phyloP scores from a whole-genome alignment of 1,140 invertebrate species.

The Danaus melanippus region DNA sequence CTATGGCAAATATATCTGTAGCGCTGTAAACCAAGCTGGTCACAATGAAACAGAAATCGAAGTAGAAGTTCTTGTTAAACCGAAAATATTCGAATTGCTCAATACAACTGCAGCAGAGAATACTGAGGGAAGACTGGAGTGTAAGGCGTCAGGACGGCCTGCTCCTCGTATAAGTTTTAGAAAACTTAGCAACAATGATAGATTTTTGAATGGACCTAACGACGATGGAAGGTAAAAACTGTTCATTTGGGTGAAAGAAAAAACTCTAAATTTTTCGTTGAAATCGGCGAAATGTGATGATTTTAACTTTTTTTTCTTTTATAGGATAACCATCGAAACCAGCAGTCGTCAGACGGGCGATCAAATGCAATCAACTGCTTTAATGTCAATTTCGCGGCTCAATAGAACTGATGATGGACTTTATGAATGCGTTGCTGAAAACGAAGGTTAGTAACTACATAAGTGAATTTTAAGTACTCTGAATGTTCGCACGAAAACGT shows the following conservation, averaged over 20 bases:
- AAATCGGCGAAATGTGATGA: conserved; percentile 1
- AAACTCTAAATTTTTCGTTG: conserved; percentile 11
- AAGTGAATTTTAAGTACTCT: neutral
- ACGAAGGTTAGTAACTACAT: conserved; percentile 70
- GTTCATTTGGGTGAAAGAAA: too few relatives aligned
- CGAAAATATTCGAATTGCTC: conserved; percentile 82
- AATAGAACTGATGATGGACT: conserved; percentile 86
- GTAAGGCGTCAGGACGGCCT: conserved; percentile 84
- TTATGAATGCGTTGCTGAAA: conserved; percentile 89
- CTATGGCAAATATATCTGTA: conserved; percentile 85
- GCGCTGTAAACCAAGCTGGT: conserved; percentile 87
- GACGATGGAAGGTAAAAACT: conserved; percentile 72
- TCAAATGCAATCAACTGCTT: conserved; percentile 75
- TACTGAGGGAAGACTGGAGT: conserved; percentile 78
- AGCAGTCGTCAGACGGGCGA: conserved; percentile 68
- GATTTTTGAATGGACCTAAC: conserved; percentile 76
- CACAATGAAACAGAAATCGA: conserved; percentile 75
- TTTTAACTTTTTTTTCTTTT: conserved; percentile 18
- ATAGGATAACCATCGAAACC: conserved; percentile 73
- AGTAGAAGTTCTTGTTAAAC: conserved; percentile 82
- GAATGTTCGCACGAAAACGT: neutral
- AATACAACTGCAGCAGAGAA: conserved; percentile 81
- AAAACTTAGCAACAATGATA: conserved; percentile 73
- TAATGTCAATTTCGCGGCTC: conserved; percentile 76
- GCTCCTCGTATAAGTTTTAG: conserved; percentile 83